A percentile compares a stretch with the other conserved stretches of the same genome.
Evolutionary conservation across 2,888 invertebrate genomes (phyloP).

Genomic region (Drosophila prolongata): DNA sequence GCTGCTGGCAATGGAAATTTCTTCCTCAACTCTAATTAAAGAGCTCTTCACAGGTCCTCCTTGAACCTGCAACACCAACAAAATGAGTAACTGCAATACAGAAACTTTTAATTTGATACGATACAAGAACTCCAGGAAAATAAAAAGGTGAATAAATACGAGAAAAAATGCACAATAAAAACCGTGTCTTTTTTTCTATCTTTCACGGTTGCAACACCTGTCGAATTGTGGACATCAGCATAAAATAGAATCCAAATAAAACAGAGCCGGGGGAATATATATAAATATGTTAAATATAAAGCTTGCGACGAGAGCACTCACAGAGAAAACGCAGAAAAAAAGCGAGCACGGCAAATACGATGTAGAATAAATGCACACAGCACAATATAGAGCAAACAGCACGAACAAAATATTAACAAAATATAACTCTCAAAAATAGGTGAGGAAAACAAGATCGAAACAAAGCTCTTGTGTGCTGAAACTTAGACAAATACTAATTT

Average conservation of each 20-base stretch:
- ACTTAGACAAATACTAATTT: conserved; percentile 55
- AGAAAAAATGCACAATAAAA: background rate
- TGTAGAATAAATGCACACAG: conserved; percentile 22
- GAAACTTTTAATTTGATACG: conserved; percentile 6
- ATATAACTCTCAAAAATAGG: conserved; percentile 18
- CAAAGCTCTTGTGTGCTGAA: conserved; percentile 47
- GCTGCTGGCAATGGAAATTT: conserved; percentile 28
- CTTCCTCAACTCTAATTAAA: conserved; percentile 43
- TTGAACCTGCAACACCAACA: conserved; percentile 27
- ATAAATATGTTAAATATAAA: conserved; percentile 44
- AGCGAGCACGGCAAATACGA: conserved; percentile 29
- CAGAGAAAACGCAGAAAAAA: conserved; percentile 26
- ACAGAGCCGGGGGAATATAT: conserved; percentile 20
- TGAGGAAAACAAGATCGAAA: conserved; percentile 12
- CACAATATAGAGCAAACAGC: conserved; percentile 25
- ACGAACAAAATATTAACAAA: conserved; percentile 31
- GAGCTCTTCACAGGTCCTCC: conserved; percentile 32
- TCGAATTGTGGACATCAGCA: conserved; percentile 57
- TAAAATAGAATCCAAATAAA: conserved; percentile 43
- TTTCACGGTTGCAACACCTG: conserved; percentile 64
- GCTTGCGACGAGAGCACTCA: conserved; percentile 39
- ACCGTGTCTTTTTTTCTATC: conserved; percentile 7
- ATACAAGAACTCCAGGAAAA: background rate
- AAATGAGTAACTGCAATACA: conserved; percentile 16
- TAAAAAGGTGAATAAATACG: background rate